Percentiles rank a stretch among this genome's conserved stretches.
Conservation (phyloP, 2,888 invertebrate genomes). For the Drosophila melanosoma region DNA sequence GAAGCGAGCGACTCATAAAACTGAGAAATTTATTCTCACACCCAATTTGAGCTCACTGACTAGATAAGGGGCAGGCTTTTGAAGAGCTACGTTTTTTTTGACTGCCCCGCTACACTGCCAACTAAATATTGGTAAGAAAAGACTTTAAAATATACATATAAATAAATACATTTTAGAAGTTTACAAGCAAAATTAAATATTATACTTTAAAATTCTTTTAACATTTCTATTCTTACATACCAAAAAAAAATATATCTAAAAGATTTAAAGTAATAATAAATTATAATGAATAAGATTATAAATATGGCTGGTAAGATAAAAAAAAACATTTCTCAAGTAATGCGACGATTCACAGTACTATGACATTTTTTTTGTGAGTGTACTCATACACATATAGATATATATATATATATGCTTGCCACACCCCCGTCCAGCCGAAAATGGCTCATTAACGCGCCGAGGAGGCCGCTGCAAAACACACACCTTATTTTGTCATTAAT, state of each 20-base stretch:
- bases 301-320: neutral
- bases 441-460: conserved; percentile 69
- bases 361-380: neutral
- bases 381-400: neutral
- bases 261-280: neutral
- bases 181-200: neutral
- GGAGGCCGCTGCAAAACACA: conserved; percentile 74
- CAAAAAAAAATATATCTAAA: neutral
- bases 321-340: neutral
- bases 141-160: neutral
- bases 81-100: conserved; percentile 35
- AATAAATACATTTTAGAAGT: neutral
- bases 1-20: conserved; percentile 68
- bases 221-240: too few relatives aligned
- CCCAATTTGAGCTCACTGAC: conserved; percentile 70
- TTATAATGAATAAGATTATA: neutral
- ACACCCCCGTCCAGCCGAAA: conserved; percentile 20
- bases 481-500: conserved; percentile 80
- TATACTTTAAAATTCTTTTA: neutral
- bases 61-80: conserved; percentile 55
- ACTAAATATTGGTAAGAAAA: neutral
- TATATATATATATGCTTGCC: neutral
- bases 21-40: conserved; percentile 81
- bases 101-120: conserved; percentile 1
- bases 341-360: too few relatives aligned